Evolutionary conservation across 2,113 vertebrate species (phyloP), one percentile per base, ranked within the genome.

Genomic region (Microcebus jonahi): DNA sequence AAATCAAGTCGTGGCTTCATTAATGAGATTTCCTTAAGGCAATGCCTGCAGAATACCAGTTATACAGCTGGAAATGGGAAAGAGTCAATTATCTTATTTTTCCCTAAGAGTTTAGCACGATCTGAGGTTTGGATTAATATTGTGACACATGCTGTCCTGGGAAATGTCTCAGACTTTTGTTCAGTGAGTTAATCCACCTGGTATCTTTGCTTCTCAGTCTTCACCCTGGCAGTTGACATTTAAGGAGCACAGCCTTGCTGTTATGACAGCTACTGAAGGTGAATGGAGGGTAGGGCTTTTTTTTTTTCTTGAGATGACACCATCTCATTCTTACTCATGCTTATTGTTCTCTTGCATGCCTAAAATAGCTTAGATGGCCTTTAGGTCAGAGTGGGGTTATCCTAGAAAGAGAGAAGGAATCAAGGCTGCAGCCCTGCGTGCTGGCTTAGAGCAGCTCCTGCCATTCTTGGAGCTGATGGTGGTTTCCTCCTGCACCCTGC

Each of bases 81-180:
- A 25, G 48, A 85, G 65, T n/a, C 45, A 81, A 57, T 80, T 80
- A 76, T 76, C 31, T 93, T 31, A 70, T 88, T 65, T 88, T 48
- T 57, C 31, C 13, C 21, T 25, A 77, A 68, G 21, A 67, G 9
- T 50, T 90, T 57, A 94, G 76, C n/a, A 42, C 36, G 79, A 1
- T 95, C 82, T 80, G 73, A 39, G 84, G 17, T 76, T 91, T 81
- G 23, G 67, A 82, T 97, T 94, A 90, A 68, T 88, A 71, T 88
- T 95, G 39, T 95, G 92, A 92, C 90, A 88, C 29, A 15, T 81
- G 50, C 53, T 61, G 4, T 94, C 90, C 42, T 13, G 6, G 25
- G 81, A 42, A 92, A 29, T 71, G 25, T 93, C 55, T 94, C 57
- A 70, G 42, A 59, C 53, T 87, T 87, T 36, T 36, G 34, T 73